Percentiles rank a stretch among this genome's conserved stretches.
Conservation (phyloP, 2,797 vertebrate genomes). For the Mormyrops boulengeri region DNA sequence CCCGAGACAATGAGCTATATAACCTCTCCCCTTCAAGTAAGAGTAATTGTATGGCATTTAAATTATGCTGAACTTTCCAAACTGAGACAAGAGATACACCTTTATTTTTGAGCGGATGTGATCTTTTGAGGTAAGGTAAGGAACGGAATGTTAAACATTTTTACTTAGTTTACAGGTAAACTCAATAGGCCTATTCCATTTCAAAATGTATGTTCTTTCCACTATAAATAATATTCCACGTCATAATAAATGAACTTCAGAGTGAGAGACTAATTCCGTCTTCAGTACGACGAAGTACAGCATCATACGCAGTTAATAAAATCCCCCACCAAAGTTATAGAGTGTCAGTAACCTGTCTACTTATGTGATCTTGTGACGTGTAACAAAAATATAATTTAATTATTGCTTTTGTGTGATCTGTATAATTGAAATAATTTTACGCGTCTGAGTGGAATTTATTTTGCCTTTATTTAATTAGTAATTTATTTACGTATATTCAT, state of each 20-base stretch:
- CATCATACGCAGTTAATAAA: not conserved
- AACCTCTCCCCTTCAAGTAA: not conserved
- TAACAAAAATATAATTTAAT: not conserved
- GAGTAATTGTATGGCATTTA: not conserved
- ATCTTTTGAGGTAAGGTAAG: not conserved
- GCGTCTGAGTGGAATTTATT: not conserved
- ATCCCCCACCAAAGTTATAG: not conserved
- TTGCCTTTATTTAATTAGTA: not conserved
- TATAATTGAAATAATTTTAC: not conserved
- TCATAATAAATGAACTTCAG: not conserved
- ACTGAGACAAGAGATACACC: not conserved
- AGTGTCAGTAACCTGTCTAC: not conserved
- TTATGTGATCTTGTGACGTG: not conserved
- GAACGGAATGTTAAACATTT: not conserved
- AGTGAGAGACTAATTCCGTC: not conserved
- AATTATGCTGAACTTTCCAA: not conserved
- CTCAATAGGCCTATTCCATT: not conserved
- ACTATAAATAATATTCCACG: not conserved
- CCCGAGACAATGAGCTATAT: not conserved
- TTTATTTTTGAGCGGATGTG: not conserved
- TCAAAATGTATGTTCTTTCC: not conserved
- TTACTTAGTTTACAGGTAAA: not conserved
- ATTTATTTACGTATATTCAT: not conserved
- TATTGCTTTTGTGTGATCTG: not conserved
- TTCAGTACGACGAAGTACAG: not conserved